Base-by-base conservation (phyloP, 2,113 vertebrate genomes). In the Lophochroa leadbeateri region DNA sequence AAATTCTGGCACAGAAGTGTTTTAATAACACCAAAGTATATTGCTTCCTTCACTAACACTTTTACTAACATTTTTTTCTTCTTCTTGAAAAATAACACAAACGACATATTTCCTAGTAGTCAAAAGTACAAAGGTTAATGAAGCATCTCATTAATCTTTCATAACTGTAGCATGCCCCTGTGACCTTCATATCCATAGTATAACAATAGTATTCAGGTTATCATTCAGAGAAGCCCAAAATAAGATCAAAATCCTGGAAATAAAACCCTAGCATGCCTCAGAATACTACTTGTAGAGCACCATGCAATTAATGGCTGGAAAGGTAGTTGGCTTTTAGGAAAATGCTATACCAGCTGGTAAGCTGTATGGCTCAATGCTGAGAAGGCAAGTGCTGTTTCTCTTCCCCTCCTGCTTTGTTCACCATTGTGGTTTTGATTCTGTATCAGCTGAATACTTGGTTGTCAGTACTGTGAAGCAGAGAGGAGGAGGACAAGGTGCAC, bases 121-220 rank as follows among this genome's bases (percentile, higher is more conserved):
- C 90, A 69, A 85, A 97, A 97, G 86, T 84, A 67, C 89, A 96
- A 96, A 98, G 97, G 96, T 97, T 98, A 97, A 98, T 97, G 96
- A 98, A 97, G 75, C 84, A 74, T 80, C 96, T 97, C 92, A 97
- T 97, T 97, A 95, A 97, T 96, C 94, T 97, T 97, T 97, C 97
- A 96, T 97, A 92, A 95, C 60, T 94, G 82, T 87, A 96, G 39
- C 92, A 86, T 95, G 97, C 88, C 92, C 96, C 97, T 96, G 43
- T 94, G 94, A 96, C 97, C 95, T 93, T 92, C 41, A 21, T 68
- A 85, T 67, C 55, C 60, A 44, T 49, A 85, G n/a, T 58, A 46
- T 35, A 75, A 81, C 31, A 72, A 39, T 24, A 57, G 20, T 44
- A 55, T 67, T 74, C 0, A 0, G 28, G 33, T 63, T 82, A 39